Conservation (phyloP, 2,113 vertebrate genomes). For the Globicephala melas region DNA sequence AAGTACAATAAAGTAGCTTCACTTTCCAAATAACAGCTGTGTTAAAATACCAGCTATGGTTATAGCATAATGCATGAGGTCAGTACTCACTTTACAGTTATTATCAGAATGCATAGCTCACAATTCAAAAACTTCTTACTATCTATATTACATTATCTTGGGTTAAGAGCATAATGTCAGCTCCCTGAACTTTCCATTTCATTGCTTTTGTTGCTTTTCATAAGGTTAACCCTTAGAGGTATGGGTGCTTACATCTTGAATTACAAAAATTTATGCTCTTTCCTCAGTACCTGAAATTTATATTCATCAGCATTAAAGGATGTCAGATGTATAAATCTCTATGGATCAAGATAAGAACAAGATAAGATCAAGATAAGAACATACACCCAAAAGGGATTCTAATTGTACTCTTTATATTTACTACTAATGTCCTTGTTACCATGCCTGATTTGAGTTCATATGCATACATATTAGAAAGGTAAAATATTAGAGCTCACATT, state of each 20-base stretch:
- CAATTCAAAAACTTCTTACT: not conserved
- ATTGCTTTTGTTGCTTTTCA: slow-evolving; percentile 45
- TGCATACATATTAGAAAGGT: not conserved
- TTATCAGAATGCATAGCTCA: not conserved
- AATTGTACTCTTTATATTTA: slow-evolving; percentile 36
- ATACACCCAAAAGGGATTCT: not conserved
- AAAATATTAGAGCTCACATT: not conserved
- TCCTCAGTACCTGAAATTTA: slow-evolving; percentile 20
- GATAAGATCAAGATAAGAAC: slow-evolving; percentile 14
- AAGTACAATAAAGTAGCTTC: not conserved
- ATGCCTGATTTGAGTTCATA: slow-evolving; percentile 16
- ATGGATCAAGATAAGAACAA: slow-evolving; percentile 17
- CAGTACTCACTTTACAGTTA: not conserved
- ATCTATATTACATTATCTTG: slow-evolving; percentile 1
- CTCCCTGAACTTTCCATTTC: slow-evolving; percentile 6
- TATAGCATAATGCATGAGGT: not conserved
- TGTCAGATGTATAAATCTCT: slow-evolving; percentile 44
- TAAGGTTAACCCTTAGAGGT: slow-evolving; percentile 19
- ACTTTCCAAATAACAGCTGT: not conserved
- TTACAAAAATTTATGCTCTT: slow-evolving; percentile 36
- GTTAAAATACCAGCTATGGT: not conserved
- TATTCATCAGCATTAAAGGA: slow-evolving; percentile 44
- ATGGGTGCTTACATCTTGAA: slow-evolving; percentile 15
- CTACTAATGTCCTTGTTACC: not conserved
- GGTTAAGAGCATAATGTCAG: slow-evolving; percentile 36